A percentile compares a stretch with the other conserved stretches of the same genome.
Conservation (phyloP, 53 echinoderm and acorn worm species). For the Echinometra lucunter region DNA sequence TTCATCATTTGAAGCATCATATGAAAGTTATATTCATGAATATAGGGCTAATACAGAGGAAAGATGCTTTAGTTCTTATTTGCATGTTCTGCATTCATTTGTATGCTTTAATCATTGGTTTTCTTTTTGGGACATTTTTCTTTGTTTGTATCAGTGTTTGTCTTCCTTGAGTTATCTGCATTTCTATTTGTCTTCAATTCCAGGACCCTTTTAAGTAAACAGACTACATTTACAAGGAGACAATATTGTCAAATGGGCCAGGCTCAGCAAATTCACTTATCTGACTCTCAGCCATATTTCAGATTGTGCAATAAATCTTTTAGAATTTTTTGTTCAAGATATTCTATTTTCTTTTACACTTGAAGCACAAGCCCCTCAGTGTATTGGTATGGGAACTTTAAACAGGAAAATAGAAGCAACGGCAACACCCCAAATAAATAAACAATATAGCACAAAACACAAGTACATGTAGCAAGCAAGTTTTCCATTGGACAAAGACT, state of each 20-base stretch:
- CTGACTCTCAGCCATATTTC: neutral
- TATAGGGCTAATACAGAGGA: no score
- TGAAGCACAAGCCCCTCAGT: no score
- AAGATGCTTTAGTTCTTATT: neutral
- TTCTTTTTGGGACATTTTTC: neutral
- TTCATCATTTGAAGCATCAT: no score
- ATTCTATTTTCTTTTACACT: no score
- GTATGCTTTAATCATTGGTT: neutral
- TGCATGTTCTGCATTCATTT: neutral
- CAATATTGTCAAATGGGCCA: neutral
- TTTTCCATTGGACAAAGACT: no score
- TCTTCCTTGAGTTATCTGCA: constrained; percentile 7
- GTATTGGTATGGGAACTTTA: no score
- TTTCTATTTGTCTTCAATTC: neutral
- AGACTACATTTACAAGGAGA: neutral
- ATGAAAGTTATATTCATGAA: no score
- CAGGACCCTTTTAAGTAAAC: neutral
- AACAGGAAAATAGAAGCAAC: no score
- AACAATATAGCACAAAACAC: no score
- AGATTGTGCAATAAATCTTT: neutral
- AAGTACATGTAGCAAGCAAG: no score
- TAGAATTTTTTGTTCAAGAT: neutral
- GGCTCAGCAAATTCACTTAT: neutral
- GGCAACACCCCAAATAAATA: no score
- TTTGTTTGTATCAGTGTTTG: neutral